Conservation (phyloP, 2,888 invertebrate genomes). For the Pocota personata region DNA sequence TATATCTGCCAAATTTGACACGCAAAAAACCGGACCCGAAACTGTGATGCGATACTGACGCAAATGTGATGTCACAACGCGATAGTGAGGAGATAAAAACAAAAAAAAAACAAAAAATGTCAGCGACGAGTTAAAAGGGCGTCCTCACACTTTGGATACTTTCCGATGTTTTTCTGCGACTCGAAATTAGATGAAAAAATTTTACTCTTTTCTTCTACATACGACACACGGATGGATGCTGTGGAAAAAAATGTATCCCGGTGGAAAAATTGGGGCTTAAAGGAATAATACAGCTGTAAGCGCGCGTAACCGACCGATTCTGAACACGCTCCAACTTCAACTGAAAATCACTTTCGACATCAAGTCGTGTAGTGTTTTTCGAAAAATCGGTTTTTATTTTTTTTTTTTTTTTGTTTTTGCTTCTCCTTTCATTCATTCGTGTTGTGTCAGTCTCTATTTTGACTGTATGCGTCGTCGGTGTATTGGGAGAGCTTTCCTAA, state of each 20-base stretch:
- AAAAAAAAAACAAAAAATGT: not conserved
- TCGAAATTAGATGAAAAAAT: not conserved
- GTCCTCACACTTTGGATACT: not conserved
- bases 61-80: slow-evolving; percentile 49
- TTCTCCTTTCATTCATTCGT: slow-evolving; percentile 43
- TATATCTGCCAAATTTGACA: slow-evolving; percentile 32
- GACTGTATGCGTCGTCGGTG: not conserved
- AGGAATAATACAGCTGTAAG: slow-evolving; percentile 61
- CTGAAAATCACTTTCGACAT: slow-evolving; percentile 75
- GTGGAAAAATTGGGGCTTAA: slow-evolving; percentile 37
- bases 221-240: slow-evolving; percentile 22
- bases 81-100: slow-evolving; percentile 5
- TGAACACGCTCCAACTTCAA: slow-evolving; percentile 78
- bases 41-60: slow-evolving; percentile 15
- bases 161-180: not conserved
- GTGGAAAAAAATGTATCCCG: slow-evolving; percentile 60
- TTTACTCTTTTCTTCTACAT: not conserved
- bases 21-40: slow-evolving; percentile 37
- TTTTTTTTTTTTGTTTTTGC: slow-evolving; percentile 10
- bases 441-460: slow-evolving; percentile 38
- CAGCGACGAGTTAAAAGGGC: slow-evolving; percentile 22
- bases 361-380: slow-evolving; percentile 58
- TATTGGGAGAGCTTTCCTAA: slow-evolving; percentile 39
- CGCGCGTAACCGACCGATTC: slow-evolving; percentile 76
- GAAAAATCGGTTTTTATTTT: slow-evolving; percentile 25